Base-by-base conservation (phyloP, 2,113 vertebrate species). In the Bettongia penicillata region DNA sequence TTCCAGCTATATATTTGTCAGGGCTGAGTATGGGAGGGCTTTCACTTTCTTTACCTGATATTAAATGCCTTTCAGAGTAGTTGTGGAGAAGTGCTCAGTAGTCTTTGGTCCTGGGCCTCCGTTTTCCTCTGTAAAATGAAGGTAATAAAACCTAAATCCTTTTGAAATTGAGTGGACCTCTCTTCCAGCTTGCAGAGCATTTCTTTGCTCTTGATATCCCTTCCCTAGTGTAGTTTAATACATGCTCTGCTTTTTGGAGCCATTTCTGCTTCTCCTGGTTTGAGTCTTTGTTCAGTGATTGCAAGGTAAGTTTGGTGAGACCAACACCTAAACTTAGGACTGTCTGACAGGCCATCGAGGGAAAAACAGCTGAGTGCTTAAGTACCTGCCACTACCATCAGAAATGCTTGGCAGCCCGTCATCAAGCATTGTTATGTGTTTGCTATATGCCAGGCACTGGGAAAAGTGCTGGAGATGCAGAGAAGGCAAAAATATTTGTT, bases 51-150 rank as follows among this genome's bases (percentile, higher is more conserved):
- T 77, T 22, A n/a, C 1, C 37, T 16, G 19, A 7, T 6, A 77
- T 77, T 16, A 8, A 2, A 43, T 77, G 68, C 37, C 68, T 77
- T 77, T 0, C 1, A 0, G 91, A 24, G 31, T 1, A 4, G 53
- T 11, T 0, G 1, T 53, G 9, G 0, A 12, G 53, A 3, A 1
- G 11, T 6, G 0, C n/a, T 14, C 0, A 19, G 94, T 5, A 6
- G 11, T 19, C 19, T 43, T 43, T 9, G 26, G 28, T 26, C 57
- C 2, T 9, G 0, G 14, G 51, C 10, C 48, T 61, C 51, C 11
- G 8, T 43, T 77, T 5, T 77, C 22, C 68, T 77, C 37, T 77
- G 37, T 77, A 43, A 43, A 77, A 77, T n/a, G 37, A 77, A 77
- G 37, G 22, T 77, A 31, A 61, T 31, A 61, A 61, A 61, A 61